Base-by-base conservation (phyloP, 1,140 invertebrate genomes). In the Sycobia sp. region DNA sequence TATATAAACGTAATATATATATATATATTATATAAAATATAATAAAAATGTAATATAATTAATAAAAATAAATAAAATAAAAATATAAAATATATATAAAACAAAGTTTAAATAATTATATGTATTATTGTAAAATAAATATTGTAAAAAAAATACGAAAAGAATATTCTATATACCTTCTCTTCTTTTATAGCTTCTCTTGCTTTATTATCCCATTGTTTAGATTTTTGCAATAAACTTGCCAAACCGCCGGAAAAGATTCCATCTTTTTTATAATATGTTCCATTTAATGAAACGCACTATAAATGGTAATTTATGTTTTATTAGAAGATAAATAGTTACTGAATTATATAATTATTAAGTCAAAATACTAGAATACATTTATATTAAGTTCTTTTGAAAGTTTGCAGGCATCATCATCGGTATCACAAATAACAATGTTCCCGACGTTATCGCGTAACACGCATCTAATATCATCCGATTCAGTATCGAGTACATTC, bases 361-460 rank as follows among this genome's bases (percentile, higher is more conserved):
- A 44, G 39, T 32, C 16, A 23, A 51, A 51, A 51, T 22, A 22
- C 18, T n/a, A 32, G 16, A 8, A 32, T 39, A 25, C 38, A 49
- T 79, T 82, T 71, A 88, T 90, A 80, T 93, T 88, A 25, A 57
- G 74, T 90, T 92, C 72, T 88, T 84, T 80, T 79, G 73, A 71
- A 91, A 98, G 91, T 75, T 90, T 87, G 73, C 91, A 91, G 7
- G 97, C 97, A 86, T 97, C 94, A 77, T 98, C 95, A 9, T 93
- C 91, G 10, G 92, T 94, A 82, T 98, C 96, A 84, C 95, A 98
- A 25, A 98, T 94, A 18, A 96, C 83, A 36, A 94, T 91, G 84
- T 98, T 98, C 73, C 96, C 95, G 66, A 95, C 96, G 13, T 91
- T 95, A 84, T 97, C 98, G 56, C 97, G 85, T 50, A 99, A 90